These are phyloP conservation scores for Euwallacea similis DNA, from an alignment of 1,140 invertebrate genomes.

Conservation along the genomic window DNA sequence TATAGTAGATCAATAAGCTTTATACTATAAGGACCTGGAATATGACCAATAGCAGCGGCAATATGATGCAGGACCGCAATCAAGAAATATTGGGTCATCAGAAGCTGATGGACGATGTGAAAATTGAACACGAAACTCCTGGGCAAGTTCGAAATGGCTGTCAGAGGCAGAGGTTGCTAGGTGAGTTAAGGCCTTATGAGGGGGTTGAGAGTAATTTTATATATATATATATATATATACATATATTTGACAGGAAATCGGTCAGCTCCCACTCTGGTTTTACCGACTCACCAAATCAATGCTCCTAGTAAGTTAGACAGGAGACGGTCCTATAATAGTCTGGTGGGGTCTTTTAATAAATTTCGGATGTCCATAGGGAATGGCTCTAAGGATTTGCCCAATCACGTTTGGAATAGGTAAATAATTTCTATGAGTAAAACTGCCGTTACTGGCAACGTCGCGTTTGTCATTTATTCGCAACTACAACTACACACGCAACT, in stretches of 20 bases:
- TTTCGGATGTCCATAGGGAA: slow-evolving; percentile 40
- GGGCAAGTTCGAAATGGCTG: slow-evolving; percentile 25
- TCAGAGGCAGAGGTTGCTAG: slow-evolving; percentile 38
- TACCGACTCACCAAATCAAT: slow-evolving; percentile 35
- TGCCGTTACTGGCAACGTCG: too few species aligned
- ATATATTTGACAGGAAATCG: slow-evolving; percentile 17
- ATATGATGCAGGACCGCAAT: slow-evolving; percentile 12
- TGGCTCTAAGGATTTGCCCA: slow-evolving; percentile 40
- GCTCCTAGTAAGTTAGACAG: slow-evolving; percentile 31
- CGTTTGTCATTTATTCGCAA: too few species aligned
- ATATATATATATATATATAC: neutral
- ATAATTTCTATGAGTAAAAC: neutral
- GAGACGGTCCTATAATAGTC: slow-evolving; percentile 42
- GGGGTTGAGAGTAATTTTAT: neutral
- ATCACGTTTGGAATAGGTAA: slow-evolving; percentile 49
- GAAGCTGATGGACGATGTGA: slow-evolving; percentile 40
- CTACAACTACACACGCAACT: too few species aligned
- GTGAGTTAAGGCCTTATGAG: neutral
- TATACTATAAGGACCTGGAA: neutral
- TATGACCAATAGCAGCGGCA: slow-evolving; percentile 21
- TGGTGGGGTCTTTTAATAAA: slow-evolving; percentile 45
- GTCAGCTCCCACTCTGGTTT: slow-evolving; percentile 38
- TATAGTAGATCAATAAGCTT: slow-evolving; percentile 2
- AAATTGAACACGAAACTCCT: slow-evolving; percentile 32
- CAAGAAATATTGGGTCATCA: slow-evolving; percentile 32